phyloP scores from a whole-genome alignment of 2,113 vertebrate genomes.

The Rhizomys pruinosus region DNA sequence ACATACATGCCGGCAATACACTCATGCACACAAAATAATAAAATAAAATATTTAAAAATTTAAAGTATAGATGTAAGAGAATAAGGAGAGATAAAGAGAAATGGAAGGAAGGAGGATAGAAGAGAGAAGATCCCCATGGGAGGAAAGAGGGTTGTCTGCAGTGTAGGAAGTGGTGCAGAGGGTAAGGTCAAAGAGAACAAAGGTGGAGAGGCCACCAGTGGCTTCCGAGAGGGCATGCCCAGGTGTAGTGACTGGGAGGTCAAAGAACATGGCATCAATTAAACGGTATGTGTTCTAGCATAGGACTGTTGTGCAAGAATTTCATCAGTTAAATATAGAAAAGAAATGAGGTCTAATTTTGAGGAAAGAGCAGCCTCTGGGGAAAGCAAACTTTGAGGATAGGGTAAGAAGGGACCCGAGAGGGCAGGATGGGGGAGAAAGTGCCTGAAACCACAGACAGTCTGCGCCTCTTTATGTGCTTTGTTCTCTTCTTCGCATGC shows the following conservation, averaged over 20 bases:
- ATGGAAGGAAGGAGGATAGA: neutral
- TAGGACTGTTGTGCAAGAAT: neutral
- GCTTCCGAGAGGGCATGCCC: neutral
- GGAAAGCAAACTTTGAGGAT: neutral
- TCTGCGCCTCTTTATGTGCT: neutral
- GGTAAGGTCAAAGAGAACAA: neutral
- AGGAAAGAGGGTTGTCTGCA: neutral
- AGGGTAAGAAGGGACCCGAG: fast-evolving
- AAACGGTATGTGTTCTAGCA: neutral
- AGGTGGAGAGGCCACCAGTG: neutral
- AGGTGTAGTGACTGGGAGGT: fast-evolving
- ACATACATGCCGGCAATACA: no score
- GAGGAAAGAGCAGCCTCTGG: neutral
- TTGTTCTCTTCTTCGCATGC: neutral
- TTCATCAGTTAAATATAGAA: no score
- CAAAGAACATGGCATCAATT: no score
- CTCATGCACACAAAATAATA: no score
- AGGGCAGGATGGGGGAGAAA: fast-evolving
- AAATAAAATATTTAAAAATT: no score
- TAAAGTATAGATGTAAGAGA: no score
- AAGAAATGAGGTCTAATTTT: neutral
- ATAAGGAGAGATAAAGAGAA: neutral
- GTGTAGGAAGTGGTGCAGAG: neutral
- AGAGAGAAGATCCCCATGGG: neutral
- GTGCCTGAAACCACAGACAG: neutral